Evolutionary conservation across 1,140 invertebrate species (phyloP).

Genomic region (Diplogasteroides magnus): DNA sequence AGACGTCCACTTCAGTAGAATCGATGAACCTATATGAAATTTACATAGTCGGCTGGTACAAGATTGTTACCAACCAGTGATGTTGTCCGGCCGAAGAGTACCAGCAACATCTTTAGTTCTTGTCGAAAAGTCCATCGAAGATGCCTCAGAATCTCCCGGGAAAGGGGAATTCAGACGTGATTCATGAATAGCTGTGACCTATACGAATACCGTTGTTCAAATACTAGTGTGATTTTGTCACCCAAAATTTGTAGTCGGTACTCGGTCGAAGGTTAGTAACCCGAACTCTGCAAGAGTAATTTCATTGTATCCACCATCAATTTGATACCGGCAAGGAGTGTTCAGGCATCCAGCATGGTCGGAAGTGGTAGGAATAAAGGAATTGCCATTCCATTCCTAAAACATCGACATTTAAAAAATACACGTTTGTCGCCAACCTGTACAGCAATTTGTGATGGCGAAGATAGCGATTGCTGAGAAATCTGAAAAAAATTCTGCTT

Average conservation of each 20-base stretch:
- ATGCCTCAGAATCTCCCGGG: conserved; percentile 50
- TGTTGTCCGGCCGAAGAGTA: conserved; percentile 46
- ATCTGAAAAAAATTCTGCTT: conserved; percentile 31
- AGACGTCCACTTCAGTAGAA: conserved; percentile 47
- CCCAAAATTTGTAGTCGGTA: conserved; percentile 54
- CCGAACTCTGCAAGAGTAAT: conserved; percentile 45
- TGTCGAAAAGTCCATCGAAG: conserved; percentile 40
- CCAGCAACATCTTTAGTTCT: conserved; percentile 50
- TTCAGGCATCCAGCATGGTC: background rate
- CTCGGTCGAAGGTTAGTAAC: conserved; percentile 49
- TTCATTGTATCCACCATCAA: background rate
- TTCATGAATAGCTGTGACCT: conserved; percentile 48
- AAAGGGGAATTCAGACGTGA: conserved; percentile 44
- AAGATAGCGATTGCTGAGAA: conserved; percentile 26
- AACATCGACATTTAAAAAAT: no score
- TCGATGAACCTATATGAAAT: conserved; percentile 19
- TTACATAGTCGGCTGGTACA: background rate
- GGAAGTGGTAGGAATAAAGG: background rate
- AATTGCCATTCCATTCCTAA: background rate
- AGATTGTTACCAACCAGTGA: conserved; percentile 24
- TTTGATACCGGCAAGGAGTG: conserved; percentile 5
- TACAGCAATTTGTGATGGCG: background rate
- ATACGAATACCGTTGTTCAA: conserved; percentile 12
- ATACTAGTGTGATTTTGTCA: conserved; percentile 5
- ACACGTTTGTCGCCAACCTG: no score